phyloP scores from a whole-genome alignment of 2,888 invertebrate species.

The Agrotis puta region DNA sequence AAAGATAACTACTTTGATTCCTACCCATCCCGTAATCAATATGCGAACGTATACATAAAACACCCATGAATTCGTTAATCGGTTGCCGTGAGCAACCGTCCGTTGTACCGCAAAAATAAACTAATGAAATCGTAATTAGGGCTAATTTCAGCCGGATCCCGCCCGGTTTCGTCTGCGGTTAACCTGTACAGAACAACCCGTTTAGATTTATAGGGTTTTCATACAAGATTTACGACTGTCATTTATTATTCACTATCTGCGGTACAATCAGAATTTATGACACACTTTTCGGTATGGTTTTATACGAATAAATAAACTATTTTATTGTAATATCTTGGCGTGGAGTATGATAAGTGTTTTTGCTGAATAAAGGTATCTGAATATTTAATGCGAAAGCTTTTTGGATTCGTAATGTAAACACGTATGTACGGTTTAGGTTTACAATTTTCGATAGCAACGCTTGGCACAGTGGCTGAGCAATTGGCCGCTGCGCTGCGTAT shows the following conservation, averaged over 20 bases:
- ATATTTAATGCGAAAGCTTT: slow-evolving; percentile 50
- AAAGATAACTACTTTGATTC: not conserved
- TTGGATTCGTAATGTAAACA: slow-evolving; percentile 25
- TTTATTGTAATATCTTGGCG: slow-evolving; percentile 72
- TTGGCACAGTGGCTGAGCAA: too few species aligned
- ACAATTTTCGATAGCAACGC: too few species aligned
- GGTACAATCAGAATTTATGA: slow-evolving; percentile 87
- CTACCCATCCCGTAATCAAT: slow-evolving; percentile 12
- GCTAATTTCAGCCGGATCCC: slow-evolving; percentile 58
- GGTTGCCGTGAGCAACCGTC: slow-evolving; percentile 17
- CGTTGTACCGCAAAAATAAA: slow-evolving; percentile 55
- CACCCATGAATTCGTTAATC: slow-evolving; percentile 47
- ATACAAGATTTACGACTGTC: slow-evolving; percentile 88
- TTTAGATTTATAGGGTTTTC: slow-evolving; percentile 89
- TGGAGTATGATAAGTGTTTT: slow-evolving; percentile 63
- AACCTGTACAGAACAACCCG: slow-evolving; percentile 80
- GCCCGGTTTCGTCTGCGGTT: slow-evolving; percentile 68
- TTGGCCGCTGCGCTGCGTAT: too few species aligned
- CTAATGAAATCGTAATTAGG: slow-evolving; percentile 66
- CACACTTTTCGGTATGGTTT: slow-evolving; percentile 84
- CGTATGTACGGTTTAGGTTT: not conserved
- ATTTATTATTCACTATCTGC: slow-evolving; percentile 89
- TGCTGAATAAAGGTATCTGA: slow-evolving; percentile 47
- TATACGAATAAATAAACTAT: slow-evolving; percentile 81
- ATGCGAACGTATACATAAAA: slow-evolving; percentile 19